These are phyloP conservation scores for Subacronicta megacephala DNA, from an alignment of 2,888 invertebrate species.

Conservation along the genomic window DNA sequence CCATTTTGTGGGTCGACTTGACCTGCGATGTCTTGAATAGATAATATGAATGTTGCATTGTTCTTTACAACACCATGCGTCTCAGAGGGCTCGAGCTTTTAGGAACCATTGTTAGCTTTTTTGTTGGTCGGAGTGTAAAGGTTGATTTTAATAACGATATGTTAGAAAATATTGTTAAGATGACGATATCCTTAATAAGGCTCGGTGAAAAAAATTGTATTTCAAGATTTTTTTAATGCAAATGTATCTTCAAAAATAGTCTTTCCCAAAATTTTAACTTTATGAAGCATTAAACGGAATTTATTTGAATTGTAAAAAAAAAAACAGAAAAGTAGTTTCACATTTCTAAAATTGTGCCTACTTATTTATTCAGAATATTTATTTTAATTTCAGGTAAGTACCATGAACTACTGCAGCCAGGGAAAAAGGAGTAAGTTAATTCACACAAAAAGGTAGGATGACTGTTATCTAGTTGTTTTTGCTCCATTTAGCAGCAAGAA, in stretches of 20 bases:
- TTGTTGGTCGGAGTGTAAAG: constrained; percentile 25
- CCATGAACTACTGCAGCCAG: too few relatives aligned
- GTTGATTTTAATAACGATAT: constrained; percentile 47
- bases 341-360: too few relatives aligned
- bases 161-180: constrained; percentile 10
- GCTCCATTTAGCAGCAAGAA: background rate
- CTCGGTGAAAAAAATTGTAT: background rate
- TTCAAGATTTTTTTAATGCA: background rate
- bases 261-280: too few relatives aligned
- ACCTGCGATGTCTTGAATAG: constrained; percentile 73
- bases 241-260: background rate
- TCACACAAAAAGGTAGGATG: background rate
- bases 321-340: too few relatives aligned
- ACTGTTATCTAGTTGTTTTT: background rate
- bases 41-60: constrained; percentile 69
- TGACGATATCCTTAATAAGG: constrained; percentile 8
- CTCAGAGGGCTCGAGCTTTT: constrained; percentile 50
- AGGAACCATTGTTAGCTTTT: constrained; percentile 51
- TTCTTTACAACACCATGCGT: constrained; percentile 59
- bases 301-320: too few relatives aligned
- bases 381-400: too few relatives aligned
- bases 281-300: too few relatives aligned
- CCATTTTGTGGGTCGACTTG: constrained; percentile 57
- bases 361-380: too few relatives aligned
- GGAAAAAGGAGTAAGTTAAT: too few relatives aligned